Evolutionary conservation across 2,797 vertebrate species (phyloP).

Genomic region (Iguana delicatissima): DNA sequence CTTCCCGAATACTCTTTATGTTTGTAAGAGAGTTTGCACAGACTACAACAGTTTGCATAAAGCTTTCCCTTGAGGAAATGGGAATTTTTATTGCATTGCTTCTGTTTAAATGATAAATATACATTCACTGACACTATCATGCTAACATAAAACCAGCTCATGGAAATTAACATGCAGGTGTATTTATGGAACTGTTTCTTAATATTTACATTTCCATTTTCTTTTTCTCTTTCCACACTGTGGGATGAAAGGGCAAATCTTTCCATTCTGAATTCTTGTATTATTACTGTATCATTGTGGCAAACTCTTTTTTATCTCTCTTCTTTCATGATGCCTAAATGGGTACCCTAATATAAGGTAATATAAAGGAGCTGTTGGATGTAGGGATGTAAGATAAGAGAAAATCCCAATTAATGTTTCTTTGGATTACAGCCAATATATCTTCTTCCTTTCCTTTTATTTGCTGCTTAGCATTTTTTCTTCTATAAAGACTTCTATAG

Average conservation of each 20-base stretch:
- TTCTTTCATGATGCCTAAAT: background rate
- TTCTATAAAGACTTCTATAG: background rate
- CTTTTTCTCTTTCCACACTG: background rate
- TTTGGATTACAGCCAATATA: background rate
- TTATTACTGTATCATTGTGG: background rate
- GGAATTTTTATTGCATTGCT: slow-evolving; percentile 1
- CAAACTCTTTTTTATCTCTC: background rate
- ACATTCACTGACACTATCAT: background rate
- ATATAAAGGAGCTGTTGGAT: background rate
- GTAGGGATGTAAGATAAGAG: too few relatives aligned
- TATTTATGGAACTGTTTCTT: slow-evolving; percentile 31
- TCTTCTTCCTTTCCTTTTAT: background rate
- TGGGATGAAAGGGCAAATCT: background rate
- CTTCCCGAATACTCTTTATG: background rate
- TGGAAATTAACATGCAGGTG: slow-evolving; percentile 9
- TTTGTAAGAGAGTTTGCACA: background rate
- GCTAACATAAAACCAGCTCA: background rate
- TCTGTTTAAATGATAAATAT: background rate
- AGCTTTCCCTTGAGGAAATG: background rate
- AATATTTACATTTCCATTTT: slow-evolving; percentile 15
- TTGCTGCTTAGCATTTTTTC: background rate
- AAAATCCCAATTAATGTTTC: background rate
- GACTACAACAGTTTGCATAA: background rate
- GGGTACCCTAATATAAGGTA: background rate
- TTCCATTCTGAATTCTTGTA: background rate